These are phyloP conservation scores for Conus ventricosus DNA, from an alignment of 1,140 invertebrate genomes.

Conservation along the genomic window DNA sequence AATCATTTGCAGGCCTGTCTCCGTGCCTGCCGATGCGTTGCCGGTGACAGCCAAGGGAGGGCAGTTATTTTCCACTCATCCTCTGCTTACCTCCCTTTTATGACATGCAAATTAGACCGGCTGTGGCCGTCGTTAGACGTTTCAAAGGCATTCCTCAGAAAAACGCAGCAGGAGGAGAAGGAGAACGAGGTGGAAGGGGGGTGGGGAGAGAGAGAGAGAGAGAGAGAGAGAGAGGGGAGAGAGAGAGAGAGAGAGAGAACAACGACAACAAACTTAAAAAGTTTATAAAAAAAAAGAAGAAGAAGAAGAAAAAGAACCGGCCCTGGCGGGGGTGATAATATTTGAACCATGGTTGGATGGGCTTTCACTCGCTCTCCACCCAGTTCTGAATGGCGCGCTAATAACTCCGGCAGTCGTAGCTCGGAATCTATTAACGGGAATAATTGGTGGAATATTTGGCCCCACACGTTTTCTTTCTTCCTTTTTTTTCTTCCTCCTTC, in stretches of 20 bases:
- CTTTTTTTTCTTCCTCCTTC: neutral
- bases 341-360: neutral
- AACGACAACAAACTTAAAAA: neutral
- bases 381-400: neutral
- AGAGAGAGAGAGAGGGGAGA: no score
- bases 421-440: neutral
- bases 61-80: slow-evolving; percentile 22
- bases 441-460: neutral
- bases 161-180: neutral
- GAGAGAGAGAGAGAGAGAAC: no score
- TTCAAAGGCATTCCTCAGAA: slow-evolving; percentile 5
- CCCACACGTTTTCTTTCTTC: neutral
- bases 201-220: no score
- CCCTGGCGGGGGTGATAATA: neutral
- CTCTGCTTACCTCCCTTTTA: slow-evolving; percentile 19
- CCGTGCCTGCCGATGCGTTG: slow-evolving; percentile 1
- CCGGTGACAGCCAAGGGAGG: neutral
- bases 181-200: no score
- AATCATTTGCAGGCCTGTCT: neutral
- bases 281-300: no score
- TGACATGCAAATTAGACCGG: slow-evolving; percentile 6
- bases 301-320: no score
- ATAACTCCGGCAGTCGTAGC: neutral
- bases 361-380: neutral
- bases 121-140: neutral